A percentile compares a stretch with the other conserved stretches of the same genome.
Evolutionary conservation across 2,888 invertebrate species (phyloP).

Genomic region (Macrophya annulata): DNA sequence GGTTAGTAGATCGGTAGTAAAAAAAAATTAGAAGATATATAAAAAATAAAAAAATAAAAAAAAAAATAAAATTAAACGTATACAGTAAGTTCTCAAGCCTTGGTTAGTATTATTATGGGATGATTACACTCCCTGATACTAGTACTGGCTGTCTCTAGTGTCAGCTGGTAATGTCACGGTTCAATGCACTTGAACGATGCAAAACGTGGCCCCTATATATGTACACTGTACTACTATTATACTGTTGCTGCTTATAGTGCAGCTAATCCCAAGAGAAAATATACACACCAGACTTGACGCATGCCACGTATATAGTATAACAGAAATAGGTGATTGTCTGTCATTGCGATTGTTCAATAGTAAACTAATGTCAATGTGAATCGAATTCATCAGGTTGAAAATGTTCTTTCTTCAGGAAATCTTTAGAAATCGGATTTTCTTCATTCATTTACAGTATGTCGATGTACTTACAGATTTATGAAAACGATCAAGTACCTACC

Average conservation of each 20-base stretch:
- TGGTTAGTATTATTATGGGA: neutral
- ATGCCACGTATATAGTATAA: constrained; percentile 3
- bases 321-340: constrained; percentile 21
- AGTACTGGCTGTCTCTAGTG: constrained; percentile 35
- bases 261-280: constrained; percentile 12
- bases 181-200: constrained; percentile 54
- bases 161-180: constrained; percentile 52
- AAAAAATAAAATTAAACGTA: neutral
- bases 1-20: neutral
- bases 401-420: neutral
- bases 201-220: constrained; percentile 22
- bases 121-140: constrained; percentile 42
- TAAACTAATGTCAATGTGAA: neutral
- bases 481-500: no score
- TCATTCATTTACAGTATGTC: no score
- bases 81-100: constrained; percentile 9
- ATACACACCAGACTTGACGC: neutral
- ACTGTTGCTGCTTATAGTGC: neutral
- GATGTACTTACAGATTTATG: no score
- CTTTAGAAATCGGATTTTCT: neutral
- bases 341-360: neutral
- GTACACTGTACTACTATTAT: no score
- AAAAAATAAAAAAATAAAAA: neutral
- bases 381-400: neutral
- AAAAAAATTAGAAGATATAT: no score